phyloP scores from a whole-genome alignment of 2,888 invertebrate species.

The Chromoteleia sp. region DNA sequence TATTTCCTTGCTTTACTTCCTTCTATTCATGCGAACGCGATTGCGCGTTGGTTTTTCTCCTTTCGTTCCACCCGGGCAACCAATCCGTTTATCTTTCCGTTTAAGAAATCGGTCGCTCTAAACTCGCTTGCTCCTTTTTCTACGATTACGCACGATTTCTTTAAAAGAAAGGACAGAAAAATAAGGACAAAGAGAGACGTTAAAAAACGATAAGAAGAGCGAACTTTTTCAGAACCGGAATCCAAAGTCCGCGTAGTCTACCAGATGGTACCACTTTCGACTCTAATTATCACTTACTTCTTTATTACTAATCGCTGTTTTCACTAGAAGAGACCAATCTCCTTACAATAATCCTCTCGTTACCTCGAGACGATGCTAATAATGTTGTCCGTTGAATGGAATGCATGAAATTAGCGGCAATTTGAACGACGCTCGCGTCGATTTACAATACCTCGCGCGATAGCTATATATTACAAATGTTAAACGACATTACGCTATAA shows the following conservation, averaged over 20 bases:
- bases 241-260: constrained; percentile 4
- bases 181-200: no score
- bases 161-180: background rate
- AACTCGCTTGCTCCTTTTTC: no score
- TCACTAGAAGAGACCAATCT: constrained; percentile 15
- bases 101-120: no score
- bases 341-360: constrained; percentile 8
- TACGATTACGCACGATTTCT: background rate
- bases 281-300: constrained; percentile 10
- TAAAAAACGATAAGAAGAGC: constrained; percentile 6
- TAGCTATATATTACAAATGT: no score
- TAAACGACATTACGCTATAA: no score
- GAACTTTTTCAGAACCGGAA: constrained; percentile 27
- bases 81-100: no score
- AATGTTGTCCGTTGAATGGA: constrained; percentile 6
- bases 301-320: constrained; percentile 24
- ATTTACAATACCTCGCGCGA: background rate
- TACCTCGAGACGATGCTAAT: constrained; percentile 14
- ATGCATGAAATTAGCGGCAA: constrained; percentile 11
- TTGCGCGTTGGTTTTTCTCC: no score
- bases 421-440: background rate
- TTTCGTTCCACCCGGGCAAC: no score
- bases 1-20: no score
- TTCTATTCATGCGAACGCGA: no score
- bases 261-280: constrained; percentile 24